Evolutionary conservation across 2,797 vertebrate species (phyloP).

Genomic region (Oceanodroma leucorhoa): DNA sequence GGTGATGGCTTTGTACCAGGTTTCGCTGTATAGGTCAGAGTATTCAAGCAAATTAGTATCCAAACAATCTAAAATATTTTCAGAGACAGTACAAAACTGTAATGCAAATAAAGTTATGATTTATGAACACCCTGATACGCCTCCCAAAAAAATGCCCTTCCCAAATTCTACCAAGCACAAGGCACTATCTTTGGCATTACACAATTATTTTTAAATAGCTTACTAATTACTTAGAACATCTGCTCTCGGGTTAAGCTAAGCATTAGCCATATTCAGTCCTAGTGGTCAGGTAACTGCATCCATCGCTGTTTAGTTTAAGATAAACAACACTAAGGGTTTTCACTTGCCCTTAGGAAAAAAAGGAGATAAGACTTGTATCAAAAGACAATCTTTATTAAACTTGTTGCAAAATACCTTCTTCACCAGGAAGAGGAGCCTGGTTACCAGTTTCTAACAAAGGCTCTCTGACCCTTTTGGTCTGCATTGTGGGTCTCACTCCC

Average conservation of each 20-base stretch:
- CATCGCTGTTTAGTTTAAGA: not conserved
- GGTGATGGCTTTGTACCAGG: conserved; percentile 87
- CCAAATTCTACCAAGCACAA: not conserved
- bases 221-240: not conserved
- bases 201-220: not conserved
- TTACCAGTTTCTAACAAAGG: conserved; percentile 86
- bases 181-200: not conserved
- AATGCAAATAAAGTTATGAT: not conserved
- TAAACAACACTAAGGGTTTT: not conserved
- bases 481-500: conserved; percentile 64
- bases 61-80: not conserved
- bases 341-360: not conserved
- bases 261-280: not conserved
- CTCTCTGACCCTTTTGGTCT: conserved; percentile 84
- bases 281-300: not conserved
- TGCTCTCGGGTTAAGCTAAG: not conserved
- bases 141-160: not conserved
- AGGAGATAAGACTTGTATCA: not conserved
- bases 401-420: conserved; percentile 77
- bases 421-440: conserved; percentile 64
- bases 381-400: not conserved
- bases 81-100: not conserved
- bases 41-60: not conserved
- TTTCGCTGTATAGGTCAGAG: conserved; percentile 71
- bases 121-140: rapidly evolving